These are phyloP conservation scores for Pediacus dermestoides DNA, from an alignment of 2,888 invertebrate genomes.

Conservation along the genomic window DNA sequence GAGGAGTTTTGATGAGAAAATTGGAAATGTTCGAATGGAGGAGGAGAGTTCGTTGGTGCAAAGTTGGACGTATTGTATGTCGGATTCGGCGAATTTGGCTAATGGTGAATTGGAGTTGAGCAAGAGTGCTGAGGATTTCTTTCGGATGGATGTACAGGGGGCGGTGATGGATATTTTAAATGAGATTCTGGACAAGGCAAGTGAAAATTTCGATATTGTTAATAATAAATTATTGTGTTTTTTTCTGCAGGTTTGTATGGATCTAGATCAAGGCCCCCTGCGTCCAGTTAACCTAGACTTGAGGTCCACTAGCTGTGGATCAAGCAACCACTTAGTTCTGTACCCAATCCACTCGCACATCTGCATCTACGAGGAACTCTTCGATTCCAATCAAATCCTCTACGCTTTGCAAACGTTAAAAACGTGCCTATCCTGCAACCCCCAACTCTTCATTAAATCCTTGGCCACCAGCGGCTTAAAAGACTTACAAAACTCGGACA, in stretches of 20 bases:
- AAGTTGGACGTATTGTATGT: constrained; percentile 55
- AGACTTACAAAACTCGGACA: constrained; percentile 52
- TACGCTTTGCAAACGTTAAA: constrained; percentile 74
- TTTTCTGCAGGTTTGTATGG: constrained; percentile 7
- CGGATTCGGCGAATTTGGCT: constrained; percentile 49
- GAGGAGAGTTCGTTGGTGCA: constrained; percentile 53
- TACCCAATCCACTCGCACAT: constrained; percentile 81
- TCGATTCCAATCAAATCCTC: constrained; percentile 69
- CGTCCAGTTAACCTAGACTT: constrained; percentile 38
- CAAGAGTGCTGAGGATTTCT: constrained; percentile 66
- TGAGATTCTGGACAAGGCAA: constrained; percentile 57
- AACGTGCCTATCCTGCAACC: constrained; percentile 67
- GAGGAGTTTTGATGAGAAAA: constrained; percentile 48
- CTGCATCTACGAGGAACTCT: constrained; percentile 74
- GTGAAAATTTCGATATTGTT: constrained; percentile 36
- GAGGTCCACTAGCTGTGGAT: constrained; percentile 31
- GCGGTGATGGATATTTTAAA: constrained; percentile 58
- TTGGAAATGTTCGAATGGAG: constrained; percentile 39
- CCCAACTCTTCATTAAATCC: constrained; percentile 69
- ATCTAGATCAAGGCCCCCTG: neutral
- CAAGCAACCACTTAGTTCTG: constrained; percentile 49
- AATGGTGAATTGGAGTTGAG: constrained; percentile 54
- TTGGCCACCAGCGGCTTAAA: constrained; percentile 71
- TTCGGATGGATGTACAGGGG: constrained; percentile 51
- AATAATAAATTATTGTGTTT: too few species aligned